Evolutionary conservation across 1,140 invertebrate genomes (phyloP).

Genomic region (Tetragnatha versicolor): DNA sequence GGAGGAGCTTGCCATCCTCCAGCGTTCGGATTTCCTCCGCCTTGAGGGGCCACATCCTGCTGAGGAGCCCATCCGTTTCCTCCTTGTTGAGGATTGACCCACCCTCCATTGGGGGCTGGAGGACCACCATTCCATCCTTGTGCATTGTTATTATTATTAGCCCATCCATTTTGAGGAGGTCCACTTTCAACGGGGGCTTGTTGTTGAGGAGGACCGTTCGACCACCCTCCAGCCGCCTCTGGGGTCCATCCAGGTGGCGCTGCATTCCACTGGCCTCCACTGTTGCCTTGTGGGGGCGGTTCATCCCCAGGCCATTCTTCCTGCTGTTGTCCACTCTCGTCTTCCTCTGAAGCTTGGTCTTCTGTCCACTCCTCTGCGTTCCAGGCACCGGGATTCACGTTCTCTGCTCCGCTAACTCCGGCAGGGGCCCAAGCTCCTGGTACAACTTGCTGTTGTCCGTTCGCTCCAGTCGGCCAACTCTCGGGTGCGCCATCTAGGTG

Average conservation of each 20-base stretch:
- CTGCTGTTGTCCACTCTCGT: background rate
- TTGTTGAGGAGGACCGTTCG: background rate
- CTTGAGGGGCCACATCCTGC: background rate
- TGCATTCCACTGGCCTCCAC: too few species aligned
- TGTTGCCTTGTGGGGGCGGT: background rate
- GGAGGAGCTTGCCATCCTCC: conserved; percentile 1
- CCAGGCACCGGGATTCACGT: background rate
- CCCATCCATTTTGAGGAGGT: conserved; percentile 11
- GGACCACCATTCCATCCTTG: conserved; percentile 1
- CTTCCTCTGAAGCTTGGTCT: background rate
- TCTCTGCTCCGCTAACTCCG: background rate
- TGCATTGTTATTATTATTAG: background rate
- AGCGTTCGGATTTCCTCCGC: background rate
- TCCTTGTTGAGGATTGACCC: background rate
- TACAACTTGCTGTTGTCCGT: too few species aligned
- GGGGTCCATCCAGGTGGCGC: background rate
- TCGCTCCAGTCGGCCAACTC: too few species aligned
- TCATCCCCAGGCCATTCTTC: background rate
- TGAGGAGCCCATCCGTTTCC: background rate
- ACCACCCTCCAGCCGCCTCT: background rate
- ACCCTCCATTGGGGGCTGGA: background rate
- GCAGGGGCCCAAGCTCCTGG: background rate
- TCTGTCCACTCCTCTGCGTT: conserved; percentile 10
- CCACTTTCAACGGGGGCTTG: background rate
- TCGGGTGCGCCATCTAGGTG: conserved; percentile 3